A percentile compares a stretch with the other conserved stretches of the same genome.
Conservation (phyloP, 2,888 invertebrate genomes). For the Petrolisthes manimaculis region DNA sequence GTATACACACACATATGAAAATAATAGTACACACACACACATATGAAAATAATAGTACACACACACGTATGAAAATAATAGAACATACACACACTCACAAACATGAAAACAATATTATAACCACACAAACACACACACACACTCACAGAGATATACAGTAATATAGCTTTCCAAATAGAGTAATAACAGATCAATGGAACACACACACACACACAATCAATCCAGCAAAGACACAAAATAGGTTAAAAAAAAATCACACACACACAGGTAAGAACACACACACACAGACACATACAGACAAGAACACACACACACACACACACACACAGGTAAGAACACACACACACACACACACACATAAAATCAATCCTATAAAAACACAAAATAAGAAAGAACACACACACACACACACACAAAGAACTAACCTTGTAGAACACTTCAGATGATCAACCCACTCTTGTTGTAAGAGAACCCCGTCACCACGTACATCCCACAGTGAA, state of each 20-base stretch:
- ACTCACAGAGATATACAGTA: no score
- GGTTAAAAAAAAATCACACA: background rate
- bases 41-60: background rate
- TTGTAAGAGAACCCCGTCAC: constrained; percentile 35
- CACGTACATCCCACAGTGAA: constrained; percentile 41
- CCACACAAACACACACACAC: no score
- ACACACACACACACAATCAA: background rate
- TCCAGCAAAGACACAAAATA: background rate
- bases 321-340: background rate
- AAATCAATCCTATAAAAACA: background rate
- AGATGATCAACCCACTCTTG: constrained; percentile 47
- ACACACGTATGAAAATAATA: background rate
- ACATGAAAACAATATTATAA: no score
- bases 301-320: background rate
- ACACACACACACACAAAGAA: background rate
- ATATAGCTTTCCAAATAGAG: no score
- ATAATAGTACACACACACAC: background rate
- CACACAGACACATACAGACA: background rate
- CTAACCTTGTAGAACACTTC: constrained; percentile 38
- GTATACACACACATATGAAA: constrained; percentile 3
- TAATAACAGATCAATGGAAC: no score
- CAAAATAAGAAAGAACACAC: background rate
- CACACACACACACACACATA: background rate
- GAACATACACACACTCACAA: background rate
- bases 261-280: background rate